phyloP scores from a whole-genome alignment of 2,888 invertebrate genomes.

The Rhaphigaster nebulosa region DNA sequence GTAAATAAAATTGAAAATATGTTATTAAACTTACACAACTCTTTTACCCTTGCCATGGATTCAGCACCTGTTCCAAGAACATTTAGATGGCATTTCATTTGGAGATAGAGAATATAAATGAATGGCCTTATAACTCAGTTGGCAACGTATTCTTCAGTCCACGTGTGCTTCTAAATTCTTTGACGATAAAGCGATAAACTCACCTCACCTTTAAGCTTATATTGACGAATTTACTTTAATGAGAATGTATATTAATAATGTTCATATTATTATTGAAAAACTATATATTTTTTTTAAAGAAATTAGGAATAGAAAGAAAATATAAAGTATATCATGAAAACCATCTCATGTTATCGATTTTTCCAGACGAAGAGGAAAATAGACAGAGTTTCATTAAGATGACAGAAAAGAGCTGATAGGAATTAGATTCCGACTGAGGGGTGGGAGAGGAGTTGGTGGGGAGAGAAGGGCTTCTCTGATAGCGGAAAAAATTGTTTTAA shows the following conservation, averaged over 20 bases:
- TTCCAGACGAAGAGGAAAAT: background rate
- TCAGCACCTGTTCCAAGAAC: background rate
- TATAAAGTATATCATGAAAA: no score
- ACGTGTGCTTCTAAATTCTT: background rate
- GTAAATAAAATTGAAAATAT: no score
- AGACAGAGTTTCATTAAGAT: background rate
- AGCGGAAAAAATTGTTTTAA: background rate
- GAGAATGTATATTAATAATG: no score
- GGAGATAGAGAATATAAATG: background rate
- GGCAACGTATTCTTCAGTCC: background rate
- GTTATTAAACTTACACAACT: background rate
- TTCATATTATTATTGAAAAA: no score
- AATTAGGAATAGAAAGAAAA: no score
- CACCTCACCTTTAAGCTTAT: background rate
- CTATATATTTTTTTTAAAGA: no score
- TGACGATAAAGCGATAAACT: no score
- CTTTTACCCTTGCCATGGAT: background rate
- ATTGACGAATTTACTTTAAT: no score
- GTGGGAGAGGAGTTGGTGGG: background rate
- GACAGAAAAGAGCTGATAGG: background rate
- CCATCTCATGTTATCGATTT: no score
- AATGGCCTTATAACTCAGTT: background rate
- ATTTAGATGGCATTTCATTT: background rate
- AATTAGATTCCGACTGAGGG: background rate
- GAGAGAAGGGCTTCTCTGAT: background rate